A percentile compares a stretch with the other conserved stretches of the same genome.
These are phyloP conservation scores for Hirtodrosophila trivittata DNA, from an alignment of 2,888 invertebrate species.

Conservation along the genomic window DNA sequence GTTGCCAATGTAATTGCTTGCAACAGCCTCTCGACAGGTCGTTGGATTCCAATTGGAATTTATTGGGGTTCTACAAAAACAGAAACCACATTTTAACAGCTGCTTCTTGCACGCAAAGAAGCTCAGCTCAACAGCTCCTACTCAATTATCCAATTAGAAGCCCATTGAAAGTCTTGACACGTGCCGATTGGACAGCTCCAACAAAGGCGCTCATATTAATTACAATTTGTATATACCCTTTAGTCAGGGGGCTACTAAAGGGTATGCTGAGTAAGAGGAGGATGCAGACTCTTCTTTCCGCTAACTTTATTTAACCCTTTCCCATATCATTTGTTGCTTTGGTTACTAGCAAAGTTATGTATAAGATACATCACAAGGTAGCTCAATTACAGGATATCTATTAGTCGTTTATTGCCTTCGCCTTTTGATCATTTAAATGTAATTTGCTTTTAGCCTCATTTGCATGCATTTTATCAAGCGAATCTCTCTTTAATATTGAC, in stretches of 20 bases:
- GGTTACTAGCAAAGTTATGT: too few species aligned
- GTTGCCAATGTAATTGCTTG: conserved; percentile 47
- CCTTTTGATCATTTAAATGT: conserved; percentile 6
- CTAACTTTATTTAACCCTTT: too few species aligned
- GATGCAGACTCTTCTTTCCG: too few species aligned
- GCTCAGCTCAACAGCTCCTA: conserved; percentile 40
- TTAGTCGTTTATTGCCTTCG: neutral
- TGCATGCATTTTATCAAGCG: conserved; percentile 48
- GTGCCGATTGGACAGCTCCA: conserved; percentile 33
- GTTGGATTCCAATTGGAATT: conserved; percentile 10
- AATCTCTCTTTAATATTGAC: conserved; percentile 43
- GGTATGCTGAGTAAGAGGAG: too few species aligned
- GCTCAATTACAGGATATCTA: conserved; percentile 5
- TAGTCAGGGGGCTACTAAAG: too few species aligned
- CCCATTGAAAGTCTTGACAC: conserved; percentile 58
- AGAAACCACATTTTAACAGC: too few species aligned
- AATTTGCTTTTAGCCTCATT: conserved; percentile 28
- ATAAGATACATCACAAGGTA: neutral
- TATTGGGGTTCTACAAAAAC: conserved; percentile 2
- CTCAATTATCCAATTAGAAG: conserved; percentile 13
- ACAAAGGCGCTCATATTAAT: conserved; percentile 30
- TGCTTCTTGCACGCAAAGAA: too few species aligned
- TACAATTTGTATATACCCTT: conserved; percentile 24
- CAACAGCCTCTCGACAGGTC: conserved; percentile 41
- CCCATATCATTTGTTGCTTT: too few species aligned